Evolutionary conservation across 2,888 invertebrate genomes (phyloP).

Genomic region (Linnaemya tessellans): DNA sequence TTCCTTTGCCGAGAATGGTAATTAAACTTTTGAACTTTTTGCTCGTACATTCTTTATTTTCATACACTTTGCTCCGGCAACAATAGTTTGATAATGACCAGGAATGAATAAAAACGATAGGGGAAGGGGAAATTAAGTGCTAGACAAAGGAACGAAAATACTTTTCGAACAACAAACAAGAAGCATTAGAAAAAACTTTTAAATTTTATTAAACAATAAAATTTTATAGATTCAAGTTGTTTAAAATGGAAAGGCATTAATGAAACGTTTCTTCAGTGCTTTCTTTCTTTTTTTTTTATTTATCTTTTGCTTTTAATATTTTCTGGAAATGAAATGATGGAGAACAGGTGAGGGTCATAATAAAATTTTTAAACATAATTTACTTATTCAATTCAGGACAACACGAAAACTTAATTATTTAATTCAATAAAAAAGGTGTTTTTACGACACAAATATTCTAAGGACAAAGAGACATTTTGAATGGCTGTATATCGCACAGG

Average conservation of each 20-base stretch:
- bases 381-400: constrained; percentile 15
- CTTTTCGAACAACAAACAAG: constrained; percentile 17
- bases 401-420: constrained; percentile 27
- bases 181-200: constrained; percentile 10
- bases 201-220: constrained; percentile 56
- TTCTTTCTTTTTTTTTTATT: not conserved
- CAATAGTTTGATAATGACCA: constrained; percentile 51
- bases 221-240: constrained; percentile 48
- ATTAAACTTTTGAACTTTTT: constrained; percentile 81
- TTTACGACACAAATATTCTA: not conserved
- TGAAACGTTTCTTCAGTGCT: constrained; percentile 2
- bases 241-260: constrained; percentile 21
- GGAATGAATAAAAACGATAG: not conserved
- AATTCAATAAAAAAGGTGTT: not conserved
- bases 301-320: constrained; percentile 5
- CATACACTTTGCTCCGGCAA: not conserved
- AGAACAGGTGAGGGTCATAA: constrained; percentile 49
- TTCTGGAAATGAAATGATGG: constrained; percentile 10
- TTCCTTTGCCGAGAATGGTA: constrained; percentile 76
- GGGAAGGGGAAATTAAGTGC: constrained; percentile 49
- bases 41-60: not conserved
- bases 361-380: constrained; percentile 39
- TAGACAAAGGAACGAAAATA: constrained; percentile 47
- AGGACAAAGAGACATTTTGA: not conserved
- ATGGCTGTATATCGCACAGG: not conserved